phyloP scores from a whole-genome alignment of 2,888 invertebrate genomes.

The Xestia rhomboidea region DNA sequence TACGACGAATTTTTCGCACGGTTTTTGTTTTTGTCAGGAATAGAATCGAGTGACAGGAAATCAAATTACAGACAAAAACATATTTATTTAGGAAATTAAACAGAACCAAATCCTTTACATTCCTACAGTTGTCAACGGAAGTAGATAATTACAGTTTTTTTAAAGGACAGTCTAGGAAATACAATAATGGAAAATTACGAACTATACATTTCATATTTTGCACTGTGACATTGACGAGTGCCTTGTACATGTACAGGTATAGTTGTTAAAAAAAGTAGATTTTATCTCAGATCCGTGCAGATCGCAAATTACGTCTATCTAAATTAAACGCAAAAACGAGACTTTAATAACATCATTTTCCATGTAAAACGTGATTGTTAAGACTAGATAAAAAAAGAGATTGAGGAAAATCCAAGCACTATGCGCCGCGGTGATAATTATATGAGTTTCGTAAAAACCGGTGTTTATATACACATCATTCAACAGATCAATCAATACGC shows the following conservation, averaged over 20 bases:
- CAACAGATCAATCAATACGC: conserved; percentile 1
- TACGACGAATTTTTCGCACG: background rate
- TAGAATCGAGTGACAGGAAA: background rate
- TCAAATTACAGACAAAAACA: background rate
- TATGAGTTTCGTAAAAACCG: conserved; percentile 20
- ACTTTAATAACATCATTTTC: conserved; percentile 30
- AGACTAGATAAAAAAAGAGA: conserved; percentile 41
- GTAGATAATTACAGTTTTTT: background rate
- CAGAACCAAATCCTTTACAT: conserved; percentile 21
- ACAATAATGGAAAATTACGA: conserved; percentile 7
- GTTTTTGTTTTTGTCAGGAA: background rate
- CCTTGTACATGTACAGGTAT: background rate
- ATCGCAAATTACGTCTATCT: conserved; percentile 29
- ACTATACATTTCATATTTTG: background rate
- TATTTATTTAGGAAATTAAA: background rate
- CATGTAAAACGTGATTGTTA: conserved; percentile 37
- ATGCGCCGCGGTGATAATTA: background rate
- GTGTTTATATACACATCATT: conserved; percentile 17
- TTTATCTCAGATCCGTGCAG: conserved; percentile 36
- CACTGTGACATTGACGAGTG: conserved; percentile 13
- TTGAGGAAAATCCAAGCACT: conserved; percentile 43
- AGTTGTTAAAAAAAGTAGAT: conserved; percentile 18
- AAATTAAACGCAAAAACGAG: conserved; percentile 36
- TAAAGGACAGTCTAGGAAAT: conserved; percentile 40
- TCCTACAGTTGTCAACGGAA: conserved; percentile 30